phyloP scores from a whole-genome alignment of 2,888 invertebrate genomes.

The Pyralis farinalis region DNA sequence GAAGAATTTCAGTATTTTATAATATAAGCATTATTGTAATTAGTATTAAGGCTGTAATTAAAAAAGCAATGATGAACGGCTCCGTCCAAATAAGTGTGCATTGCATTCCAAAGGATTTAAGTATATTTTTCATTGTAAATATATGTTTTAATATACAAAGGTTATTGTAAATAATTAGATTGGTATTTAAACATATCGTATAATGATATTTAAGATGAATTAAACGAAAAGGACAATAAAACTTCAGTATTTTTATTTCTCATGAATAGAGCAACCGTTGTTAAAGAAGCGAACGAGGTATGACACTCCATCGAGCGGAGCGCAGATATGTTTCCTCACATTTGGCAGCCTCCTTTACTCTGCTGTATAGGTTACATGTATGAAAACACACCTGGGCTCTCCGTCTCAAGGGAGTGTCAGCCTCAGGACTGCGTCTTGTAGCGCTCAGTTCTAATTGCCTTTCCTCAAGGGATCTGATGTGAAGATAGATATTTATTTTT shows the following conservation, averaged over 20 bases:
- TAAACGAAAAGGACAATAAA: conserved; percentile 11
- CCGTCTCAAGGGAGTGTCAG: too few relatives aligned
- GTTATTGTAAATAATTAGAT: conserved; percentile 29
- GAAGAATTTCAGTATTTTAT: conserved; percentile 37
- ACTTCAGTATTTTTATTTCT: not conserved
- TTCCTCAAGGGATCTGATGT: too few relatives aligned
- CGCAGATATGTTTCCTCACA: too few relatives aligned
- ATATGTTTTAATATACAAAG: conserved; percentile 20
- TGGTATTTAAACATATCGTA: conserved; percentile 15
- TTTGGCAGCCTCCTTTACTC: too few relatives aligned
- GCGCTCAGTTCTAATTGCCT: too few relatives aligned
- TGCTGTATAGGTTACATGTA: too few relatives aligned
- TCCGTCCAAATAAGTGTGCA: conserved; percentile 70
- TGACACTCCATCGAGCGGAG: too few relatives aligned
- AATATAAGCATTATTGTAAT: conserved; percentile 18
- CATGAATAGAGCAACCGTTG: too few relatives aligned
- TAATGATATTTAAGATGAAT: conserved; percentile 13
- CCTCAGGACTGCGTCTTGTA: too few relatives aligned
- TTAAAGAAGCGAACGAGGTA: too few relatives aligned
- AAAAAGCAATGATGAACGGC: conserved; percentile 37
- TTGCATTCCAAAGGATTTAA: conserved; percentile 76
- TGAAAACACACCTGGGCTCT: too few relatives aligned
- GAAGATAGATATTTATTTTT: too few relatives aligned
- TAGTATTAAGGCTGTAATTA: conserved; percentile 19
- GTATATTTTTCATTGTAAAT: conserved; percentile 28